Conservation (phyloP, 2,797 vertebrate genomes). For the Acestrorhynchus altus region DNA sequence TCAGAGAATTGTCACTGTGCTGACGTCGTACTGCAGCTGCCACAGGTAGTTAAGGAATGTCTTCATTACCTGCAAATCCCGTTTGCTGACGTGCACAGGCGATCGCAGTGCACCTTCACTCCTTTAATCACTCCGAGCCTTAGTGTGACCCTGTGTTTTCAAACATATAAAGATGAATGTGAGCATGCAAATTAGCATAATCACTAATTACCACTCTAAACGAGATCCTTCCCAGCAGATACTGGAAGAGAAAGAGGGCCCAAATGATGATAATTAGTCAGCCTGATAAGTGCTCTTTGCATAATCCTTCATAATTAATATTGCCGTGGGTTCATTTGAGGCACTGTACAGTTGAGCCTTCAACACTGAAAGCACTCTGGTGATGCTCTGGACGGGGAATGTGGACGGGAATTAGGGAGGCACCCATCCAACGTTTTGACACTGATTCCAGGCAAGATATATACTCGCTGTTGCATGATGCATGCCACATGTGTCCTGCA, state of each 20-base stretch:
- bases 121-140: neutral
- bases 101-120: neutral
- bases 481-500: too few species aligned
- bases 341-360: slow-evolving; percentile 25
- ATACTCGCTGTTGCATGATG: too few species aligned
- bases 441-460: too few species aligned
- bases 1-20: neutral
- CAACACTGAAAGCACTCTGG: neutral
- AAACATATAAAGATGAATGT: slow-evolving; percentile 60
- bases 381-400: slow-evolving; percentile 18
- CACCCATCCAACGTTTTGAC: neutral
- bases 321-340: slow-evolving; percentile 39
- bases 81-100: neutral
- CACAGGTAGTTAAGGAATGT: neutral
- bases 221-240: slow-evolving; percentile 66
- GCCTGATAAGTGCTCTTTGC: slow-evolving; percentile 67
- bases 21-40: neutral
- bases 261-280: slow-evolving; percentile 68
- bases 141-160: slow-evolving; percentile 17
- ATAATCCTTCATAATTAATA: slow-evolving; percentile 60
- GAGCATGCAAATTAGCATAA: slow-evolving; percentile 66
- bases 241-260: slow-evolving; percentile 61
- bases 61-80: slow-evolving; percentile 9
- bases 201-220: slow-evolving; percentile 61
- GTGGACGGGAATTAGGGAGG: neutral